Evolutionary conservation across 2,797 vertebrate genomes (phyloP).

Genomic region (Balearica regulorum): DNA sequence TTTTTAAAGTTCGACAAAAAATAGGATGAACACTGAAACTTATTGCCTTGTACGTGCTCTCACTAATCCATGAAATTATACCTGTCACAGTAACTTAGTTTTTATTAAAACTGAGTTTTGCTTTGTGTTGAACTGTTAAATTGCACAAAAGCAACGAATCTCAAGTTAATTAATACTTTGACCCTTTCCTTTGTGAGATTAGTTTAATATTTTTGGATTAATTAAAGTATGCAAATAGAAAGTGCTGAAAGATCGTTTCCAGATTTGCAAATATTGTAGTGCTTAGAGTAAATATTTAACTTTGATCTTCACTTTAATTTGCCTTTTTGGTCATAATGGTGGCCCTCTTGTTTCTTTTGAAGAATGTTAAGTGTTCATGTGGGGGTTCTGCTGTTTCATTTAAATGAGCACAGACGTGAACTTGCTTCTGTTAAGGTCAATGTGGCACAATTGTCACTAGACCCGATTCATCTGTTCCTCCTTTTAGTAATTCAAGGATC

Average conservation of each 20-base stretch:
- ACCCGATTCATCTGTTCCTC: not conserved
- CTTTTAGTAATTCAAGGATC: not conserved
- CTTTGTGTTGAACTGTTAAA: constrained; percentile 58
- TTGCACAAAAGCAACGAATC: constrained; percentile 54
- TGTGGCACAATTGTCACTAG: not conserved
- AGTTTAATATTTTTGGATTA: constrained; percentile 68
- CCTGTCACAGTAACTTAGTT: constrained; percentile 64
- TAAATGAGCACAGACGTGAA: not conserved
- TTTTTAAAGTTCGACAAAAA: not conserved
- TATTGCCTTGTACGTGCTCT: not conserved
- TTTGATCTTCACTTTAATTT: constrained; percentile 44
- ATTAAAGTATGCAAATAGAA: constrained; percentile 65
- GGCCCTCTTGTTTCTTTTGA: not conserved
- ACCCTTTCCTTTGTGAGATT: constrained; percentile 73
- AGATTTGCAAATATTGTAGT: constrained; percentile 34
- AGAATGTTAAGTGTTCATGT: not conserved
- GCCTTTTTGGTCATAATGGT: not conserved
- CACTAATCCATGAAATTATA: constrained; percentile 61
- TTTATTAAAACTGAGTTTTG: constrained; percentile 56
- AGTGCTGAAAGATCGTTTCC: constrained; percentile 27
- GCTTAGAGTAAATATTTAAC: constrained; percentile 24
- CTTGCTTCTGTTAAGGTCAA: not conserved
- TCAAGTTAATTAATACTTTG: constrained; percentile 61
- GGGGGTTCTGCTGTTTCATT: not conserved
- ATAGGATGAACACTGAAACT: not conserved